Base-by-base conservation (phyloP, 2,797 vertebrate genomes). In the Sebastes kiyomatsui region DNA sequence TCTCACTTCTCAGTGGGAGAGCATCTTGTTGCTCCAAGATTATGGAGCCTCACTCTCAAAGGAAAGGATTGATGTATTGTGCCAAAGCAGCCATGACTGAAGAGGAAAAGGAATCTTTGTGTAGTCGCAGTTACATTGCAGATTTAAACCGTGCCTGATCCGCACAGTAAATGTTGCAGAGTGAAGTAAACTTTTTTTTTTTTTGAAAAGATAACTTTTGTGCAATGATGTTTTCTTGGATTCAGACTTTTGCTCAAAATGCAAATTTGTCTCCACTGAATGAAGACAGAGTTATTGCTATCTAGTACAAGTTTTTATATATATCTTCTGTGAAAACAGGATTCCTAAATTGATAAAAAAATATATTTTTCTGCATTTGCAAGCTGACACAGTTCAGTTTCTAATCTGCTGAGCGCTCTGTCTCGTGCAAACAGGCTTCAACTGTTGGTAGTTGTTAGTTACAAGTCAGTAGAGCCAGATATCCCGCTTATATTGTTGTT, bases 1-100 rank as follows among this genome's bases (percentile, higher is more conserved):
- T 67, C 89, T 87, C 80, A 28, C 80, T 82, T 84, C 92, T 77
- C 93, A 69, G 86, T 84, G 82, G 88, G 90, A 85, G 92, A 87
- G 75, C 79, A 5, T 84, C 74, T 83, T 79, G 80, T 87, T 74
- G 86, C 77, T 87, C 72, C 22, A 33, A 89, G 92, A 94, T 90
- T 89, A 90, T 67, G 56, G 59, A 79, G 81, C 27, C 80, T 82
- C 33, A 33, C 64, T 88, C 80, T 79, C 78, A 73, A 71, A 83
- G 58, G 81, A 58, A 77, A 62, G 65, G 28, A 38, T 25, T 66
- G 14, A 12, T 12, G 49, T 18, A 52, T 62, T 67, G 61, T 74
- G 72, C 67, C 77, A 77, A 75, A 80, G 72, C 72, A 54, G 77
- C 62, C 67, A 30, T 38, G 79, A 80, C 72, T 67, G 67, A 38